These are phyloP conservation scores for Nycticorax nycticorax DNA, from an alignment of 2,113 vertebrate genomes.

Conservation along the genomic window DNA sequence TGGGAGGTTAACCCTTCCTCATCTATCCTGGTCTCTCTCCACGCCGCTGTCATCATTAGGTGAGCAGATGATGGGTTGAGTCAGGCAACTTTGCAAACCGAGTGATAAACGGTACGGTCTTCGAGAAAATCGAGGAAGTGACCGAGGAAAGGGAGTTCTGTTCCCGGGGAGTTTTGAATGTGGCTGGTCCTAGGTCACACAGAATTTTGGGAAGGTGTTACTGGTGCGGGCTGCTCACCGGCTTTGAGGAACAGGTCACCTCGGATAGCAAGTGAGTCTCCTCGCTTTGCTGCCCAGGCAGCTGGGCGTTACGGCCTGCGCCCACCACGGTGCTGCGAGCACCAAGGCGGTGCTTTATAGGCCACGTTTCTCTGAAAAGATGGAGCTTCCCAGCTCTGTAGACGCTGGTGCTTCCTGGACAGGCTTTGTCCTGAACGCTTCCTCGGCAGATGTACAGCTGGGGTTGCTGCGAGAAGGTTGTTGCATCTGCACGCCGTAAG, in stretches of 20 bases:
- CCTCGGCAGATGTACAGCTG: neutral
- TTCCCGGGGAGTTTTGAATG: neutral
- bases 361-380: neutral
- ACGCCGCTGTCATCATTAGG: neutral
- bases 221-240: neutral
- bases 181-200: neutral
- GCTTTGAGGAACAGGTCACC: neutral
- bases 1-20: constrained; percentile 66
- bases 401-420: neutral
- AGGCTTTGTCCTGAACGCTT: neutral
- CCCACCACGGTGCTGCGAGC: fast-evolving
- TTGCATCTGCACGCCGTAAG: neutral
- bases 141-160: neutral
- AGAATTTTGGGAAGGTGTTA: neutral
- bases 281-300: neutral
- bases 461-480: neutral
- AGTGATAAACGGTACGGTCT: neutral
- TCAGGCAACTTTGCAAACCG: neutral
- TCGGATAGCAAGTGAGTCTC: neutral
- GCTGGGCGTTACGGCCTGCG: fast-evolving
- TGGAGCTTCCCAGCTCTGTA: neutral
- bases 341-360: neutral
- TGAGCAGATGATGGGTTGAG: constrained; percentile 20
- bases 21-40: constrained; percentile 47
- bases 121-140: fast-evolving